These are phyloP conservation scores for Drosophila neocordata DNA, from an alignment of 1,140 invertebrate genomes.

Conservation along the genomic window DNA sequence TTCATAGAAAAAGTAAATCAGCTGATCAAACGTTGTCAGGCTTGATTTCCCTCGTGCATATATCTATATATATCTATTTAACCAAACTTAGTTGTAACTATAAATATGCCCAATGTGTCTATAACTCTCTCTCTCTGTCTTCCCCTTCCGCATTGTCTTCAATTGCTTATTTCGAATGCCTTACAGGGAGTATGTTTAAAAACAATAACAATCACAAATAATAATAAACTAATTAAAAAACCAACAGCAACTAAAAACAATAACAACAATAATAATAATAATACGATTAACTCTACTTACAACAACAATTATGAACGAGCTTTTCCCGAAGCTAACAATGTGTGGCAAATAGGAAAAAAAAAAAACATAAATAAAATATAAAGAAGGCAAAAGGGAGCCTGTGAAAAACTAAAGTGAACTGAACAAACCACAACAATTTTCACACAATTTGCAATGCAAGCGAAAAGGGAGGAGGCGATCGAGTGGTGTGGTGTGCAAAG, in stretches of 20 bases:
- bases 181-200: neutral
- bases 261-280: conserved; percentile 3
- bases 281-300: conserved; percentile 10
- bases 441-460: conserved; percentile 66
- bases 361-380: neutral
- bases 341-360: conserved; percentile 20
- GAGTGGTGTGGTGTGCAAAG: neutral
- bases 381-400: conserved; percentile 25
- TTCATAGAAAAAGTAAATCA: too few species aligned
- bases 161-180: neutral
- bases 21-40: too few species aligned
- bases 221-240: conserved; percentile 72
- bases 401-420: conserved; percentile 52
- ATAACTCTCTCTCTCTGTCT: neutral
- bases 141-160: conserved; percentile 18
- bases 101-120: neutral
- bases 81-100: neutral
- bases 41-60: too few species aligned
- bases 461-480: neutral
- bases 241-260: conserved; percentile 4
- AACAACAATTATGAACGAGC: conserved; percentile 51
- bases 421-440: conserved; percentile 43
- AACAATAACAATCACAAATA: conserved; percentile 46
- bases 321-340: conserved; percentile 51
- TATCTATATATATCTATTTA: too few species aligned